Conservation (phyloP, 2,888 invertebrate genomes). For the Agrotis clavis region DNA sequence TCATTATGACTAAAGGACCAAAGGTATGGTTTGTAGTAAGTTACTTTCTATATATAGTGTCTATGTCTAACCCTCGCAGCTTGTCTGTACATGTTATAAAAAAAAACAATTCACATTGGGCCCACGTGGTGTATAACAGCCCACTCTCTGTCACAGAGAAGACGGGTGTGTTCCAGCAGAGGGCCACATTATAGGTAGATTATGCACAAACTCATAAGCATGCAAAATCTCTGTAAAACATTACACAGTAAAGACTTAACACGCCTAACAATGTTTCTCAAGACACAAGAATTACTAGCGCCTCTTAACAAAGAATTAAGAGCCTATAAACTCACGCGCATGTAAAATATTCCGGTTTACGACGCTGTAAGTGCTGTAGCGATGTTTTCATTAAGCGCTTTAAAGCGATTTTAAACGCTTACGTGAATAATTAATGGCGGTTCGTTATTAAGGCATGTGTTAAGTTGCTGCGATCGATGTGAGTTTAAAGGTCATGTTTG, state of each 20-base stretch:
- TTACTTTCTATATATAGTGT: no score
- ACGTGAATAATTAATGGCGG: slow-evolving; percentile 56
- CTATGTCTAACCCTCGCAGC: no score
- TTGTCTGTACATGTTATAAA: no score
- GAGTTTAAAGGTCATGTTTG: slow-evolving; percentile 7
- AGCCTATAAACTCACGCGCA: slow-evolving; percentile 46
- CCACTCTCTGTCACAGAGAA: no score
- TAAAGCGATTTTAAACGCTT: slow-evolving; percentile 51
- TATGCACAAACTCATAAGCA: neutral
- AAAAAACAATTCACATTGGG: no score
- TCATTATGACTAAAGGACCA: no score
- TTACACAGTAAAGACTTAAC: slow-evolving; percentile 4
- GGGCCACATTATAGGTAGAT: no score
- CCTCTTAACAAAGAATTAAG: slow-evolving; percentile 39
- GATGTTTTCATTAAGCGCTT: slow-evolving; percentile 59
- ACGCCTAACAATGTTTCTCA: slow-evolving; percentile 19
- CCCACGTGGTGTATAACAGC: no score
- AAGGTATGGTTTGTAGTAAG: no score
- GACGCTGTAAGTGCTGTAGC: slow-evolving; percentile 41
- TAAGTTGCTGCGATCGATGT: slow-evolving; percentile 28
- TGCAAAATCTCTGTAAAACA: slow-evolving; percentile 4
- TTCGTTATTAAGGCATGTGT: slow-evolving; percentile 25
- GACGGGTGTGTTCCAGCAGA: no score
- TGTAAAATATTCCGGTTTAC: slow-evolving; percentile 53
- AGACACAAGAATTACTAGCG: slow-evolving; percentile 23